phyloP scores from a whole-genome alignment of 2,113 vertebrate species.

The Nestor notabilis region DNA sequence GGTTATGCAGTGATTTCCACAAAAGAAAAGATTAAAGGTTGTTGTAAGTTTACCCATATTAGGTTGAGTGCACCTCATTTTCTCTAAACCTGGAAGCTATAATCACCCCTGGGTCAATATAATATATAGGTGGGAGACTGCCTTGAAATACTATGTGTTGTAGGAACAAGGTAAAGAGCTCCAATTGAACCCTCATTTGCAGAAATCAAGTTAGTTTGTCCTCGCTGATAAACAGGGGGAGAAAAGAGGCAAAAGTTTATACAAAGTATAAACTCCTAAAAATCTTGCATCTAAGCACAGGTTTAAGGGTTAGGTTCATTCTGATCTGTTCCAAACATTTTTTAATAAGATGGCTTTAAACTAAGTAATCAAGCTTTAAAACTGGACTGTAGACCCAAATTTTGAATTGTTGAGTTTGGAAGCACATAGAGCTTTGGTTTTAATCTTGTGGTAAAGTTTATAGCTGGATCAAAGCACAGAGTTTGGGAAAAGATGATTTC shows the following conservation, averaged over 20 bases:
- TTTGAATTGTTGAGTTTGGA: neutral
- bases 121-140: neutral
- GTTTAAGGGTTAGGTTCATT: neutral
- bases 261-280: neutral
- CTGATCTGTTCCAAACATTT: neutral
- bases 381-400: neutral
- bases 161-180: neutral
- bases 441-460: neutral
- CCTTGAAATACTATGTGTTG: neutral
- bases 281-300: neutral
- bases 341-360: neutral
- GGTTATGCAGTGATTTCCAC: neutral
- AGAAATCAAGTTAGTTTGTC: neutral
- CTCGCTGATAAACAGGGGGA: neutral
- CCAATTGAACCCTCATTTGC: neutral
- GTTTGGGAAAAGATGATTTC: neutral
- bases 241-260: neutral
- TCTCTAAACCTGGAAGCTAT: neutral
- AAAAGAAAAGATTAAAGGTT: neutral
- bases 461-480: neutral
- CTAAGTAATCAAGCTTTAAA: neutral
- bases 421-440: neutral
- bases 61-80: neutral
- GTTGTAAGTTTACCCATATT: neutral
- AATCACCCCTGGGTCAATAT: neutral